A percentile compares a stretch with the other conserved stretches of the same genome.
These are phyloP conservation scores for Hemaris fuciformis DNA, from an alignment of 2,888 invertebrate genomes.

Conservation along the genomic window DNA sequence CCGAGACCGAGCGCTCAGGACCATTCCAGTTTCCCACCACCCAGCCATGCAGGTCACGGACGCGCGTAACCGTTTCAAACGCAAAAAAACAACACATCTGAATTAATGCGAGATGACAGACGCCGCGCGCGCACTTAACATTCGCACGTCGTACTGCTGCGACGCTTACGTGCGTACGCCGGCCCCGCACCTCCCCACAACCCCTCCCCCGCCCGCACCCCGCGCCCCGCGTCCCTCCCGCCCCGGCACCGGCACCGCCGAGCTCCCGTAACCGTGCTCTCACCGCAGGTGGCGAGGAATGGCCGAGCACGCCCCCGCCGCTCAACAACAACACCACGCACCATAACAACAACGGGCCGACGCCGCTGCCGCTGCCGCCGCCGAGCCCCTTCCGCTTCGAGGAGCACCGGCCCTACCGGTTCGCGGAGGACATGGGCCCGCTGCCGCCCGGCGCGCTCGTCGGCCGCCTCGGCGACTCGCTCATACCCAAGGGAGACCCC, in stretches of 20 bases:
- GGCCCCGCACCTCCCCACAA: slow-evolving; percentile 38
- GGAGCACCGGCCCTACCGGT: slow-evolving; percentile 90
- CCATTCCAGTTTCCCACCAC: slow-evolving; percentile 53
- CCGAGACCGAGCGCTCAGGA: slow-evolving; percentile 57
- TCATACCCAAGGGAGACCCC: slow-evolving; percentile 95
- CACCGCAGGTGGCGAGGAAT: slow-evolving; percentile 78
- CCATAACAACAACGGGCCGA: slow-evolving; percentile 79
- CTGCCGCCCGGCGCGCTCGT: slow-evolving; percentile 91
- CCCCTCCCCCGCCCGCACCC: slow-evolving; percentile 43
- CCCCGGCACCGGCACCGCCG: slow-evolving; percentile 83
- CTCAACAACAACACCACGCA: slow-evolving; percentile 81
- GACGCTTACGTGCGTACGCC: slow-evolving; percentile 62
- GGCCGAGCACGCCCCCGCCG: slow-evolving; percentile 75
- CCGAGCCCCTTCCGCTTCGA: slow-evolving; percentile 89
- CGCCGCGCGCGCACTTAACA: slow-evolving; percentile 55
- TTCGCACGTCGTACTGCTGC: slow-evolving; percentile 52
- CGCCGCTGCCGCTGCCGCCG: slow-evolving; percentile 74
- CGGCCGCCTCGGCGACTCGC: slow-evolving; percentile 91
- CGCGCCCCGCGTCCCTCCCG: slow-evolving; percentile 34
- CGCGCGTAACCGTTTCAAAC: slow-evolving; percentile 61
- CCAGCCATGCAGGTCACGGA: slow-evolving; percentile 64
- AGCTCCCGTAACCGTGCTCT: slow-evolving; percentile 85
- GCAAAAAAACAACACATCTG: slow-evolving; percentile 11
- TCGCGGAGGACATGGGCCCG: slow-evolving; percentile 90
- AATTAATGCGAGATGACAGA: slow-evolving; percentile 40